Conservation (phyloP, 2,888 invertebrate genomes). For the Heteromyza rotundicornis region DNA sequence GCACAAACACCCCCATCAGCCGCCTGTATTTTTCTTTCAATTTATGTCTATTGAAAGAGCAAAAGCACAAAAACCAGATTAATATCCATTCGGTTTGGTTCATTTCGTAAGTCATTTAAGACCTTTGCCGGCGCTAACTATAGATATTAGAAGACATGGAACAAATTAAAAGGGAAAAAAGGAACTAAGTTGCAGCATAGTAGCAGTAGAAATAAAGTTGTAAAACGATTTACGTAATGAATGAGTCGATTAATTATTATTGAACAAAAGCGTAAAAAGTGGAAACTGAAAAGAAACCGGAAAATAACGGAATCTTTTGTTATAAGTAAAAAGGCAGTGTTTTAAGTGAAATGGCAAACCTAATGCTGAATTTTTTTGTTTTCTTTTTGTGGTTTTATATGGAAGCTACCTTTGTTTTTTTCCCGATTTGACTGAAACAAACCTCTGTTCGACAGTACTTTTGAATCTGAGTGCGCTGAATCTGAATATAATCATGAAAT, state of each 20-base stretch:
- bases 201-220: not conserved
- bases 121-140: conserved; percentile 21
- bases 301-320: no score
- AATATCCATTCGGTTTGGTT: conserved; percentile 20
- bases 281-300: no score
- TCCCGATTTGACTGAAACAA: no score
- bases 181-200: no score
- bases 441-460: no score
- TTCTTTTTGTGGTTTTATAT: no score
- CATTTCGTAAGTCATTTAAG: conserved; percentile 31
- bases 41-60: conserved; percentile 1
- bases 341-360: no score
- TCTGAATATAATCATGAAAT: no score
- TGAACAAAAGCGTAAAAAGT: conserved; percentile 33
- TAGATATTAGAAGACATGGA: conserved; percentile 26
- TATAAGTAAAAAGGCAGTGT: no score
- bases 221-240: conserved; percentile 36
- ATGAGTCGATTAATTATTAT: conserved; percentile 40
- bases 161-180: conserved; percentile 36
- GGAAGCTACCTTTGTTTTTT: no score
- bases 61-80: conserved; percentile 14
- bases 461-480: no score
- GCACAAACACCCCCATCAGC: conserved; percentile 12
- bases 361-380: no score
- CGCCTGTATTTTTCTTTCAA: conserved; percentile 11